These are phyloP conservation scores for Celastrina argiolus DNA, from an alignment of 2,888 invertebrate species.

Conservation along the genomic window DNA sequence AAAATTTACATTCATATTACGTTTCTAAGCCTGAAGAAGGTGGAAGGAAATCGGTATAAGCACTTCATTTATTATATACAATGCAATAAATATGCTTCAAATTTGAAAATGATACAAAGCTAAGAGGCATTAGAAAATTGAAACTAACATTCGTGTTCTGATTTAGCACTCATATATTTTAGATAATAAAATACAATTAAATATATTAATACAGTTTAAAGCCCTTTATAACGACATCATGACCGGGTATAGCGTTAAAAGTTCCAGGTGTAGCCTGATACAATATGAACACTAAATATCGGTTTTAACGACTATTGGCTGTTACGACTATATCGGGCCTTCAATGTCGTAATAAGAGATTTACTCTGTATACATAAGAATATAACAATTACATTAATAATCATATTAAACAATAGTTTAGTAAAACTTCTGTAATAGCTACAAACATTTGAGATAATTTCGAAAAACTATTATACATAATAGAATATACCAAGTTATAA, in stretches of 20 bases:
- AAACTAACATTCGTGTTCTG: background rate
- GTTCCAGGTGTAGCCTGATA: too few relatives aligned
- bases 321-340: too few relatives aligned
- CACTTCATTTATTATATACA: slow-evolving; percentile 16
- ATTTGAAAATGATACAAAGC: background rate
- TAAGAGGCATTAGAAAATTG: too few relatives aligned
- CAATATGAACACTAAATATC: too few relatives aligned
- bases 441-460: too few relatives aligned
- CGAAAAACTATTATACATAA: too few relatives aligned
- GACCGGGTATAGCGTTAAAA: too few relatives aligned
- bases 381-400: background rate
- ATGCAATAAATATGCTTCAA: background rate
- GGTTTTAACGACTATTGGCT: too few relatives aligned
- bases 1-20: slow-evolving; percentile 3
- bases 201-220: too few relatives aligned
- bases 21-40: background rate
- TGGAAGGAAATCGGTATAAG: background rate
- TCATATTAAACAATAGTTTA: background rate
- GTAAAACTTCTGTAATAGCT: background rate
- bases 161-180: background rate
- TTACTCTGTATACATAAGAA: background rate
- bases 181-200: background rate
- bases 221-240: too few relatives aligned
- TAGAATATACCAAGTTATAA: too few relatives aligned
- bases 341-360: too few relatives aligned